Percentiles rank a stretch among this genome's conserved stretches.
These are phyloP conservation scores for Quadroppia sp. DNA, from an alignment of 2,888 invertebrate genomes.

Conservation along the genomic window DNA sequence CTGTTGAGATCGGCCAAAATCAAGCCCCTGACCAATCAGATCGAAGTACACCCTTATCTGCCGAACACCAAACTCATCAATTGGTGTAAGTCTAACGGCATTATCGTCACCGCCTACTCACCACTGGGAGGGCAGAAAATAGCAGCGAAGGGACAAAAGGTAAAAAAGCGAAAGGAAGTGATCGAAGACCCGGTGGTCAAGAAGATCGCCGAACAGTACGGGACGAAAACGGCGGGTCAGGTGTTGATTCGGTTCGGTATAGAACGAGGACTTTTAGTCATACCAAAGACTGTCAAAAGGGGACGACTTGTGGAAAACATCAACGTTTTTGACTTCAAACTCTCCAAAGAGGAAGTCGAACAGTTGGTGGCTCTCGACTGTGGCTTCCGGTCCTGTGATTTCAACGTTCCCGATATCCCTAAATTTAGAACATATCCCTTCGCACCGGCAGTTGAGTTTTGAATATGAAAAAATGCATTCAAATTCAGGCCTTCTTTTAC, in stretches of 20 bases:
- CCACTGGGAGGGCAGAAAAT: conserved; percentile 71
- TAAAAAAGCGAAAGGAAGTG: conserved; percentile 62
- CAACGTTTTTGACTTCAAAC: conserved; percentile 67
- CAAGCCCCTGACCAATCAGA: conserved; percentile 50
- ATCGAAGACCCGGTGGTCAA: conserved; percentile 64
- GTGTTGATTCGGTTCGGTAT: conserved; percentile 61
- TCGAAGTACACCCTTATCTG: conserved; percentile 74
- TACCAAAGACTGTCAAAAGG: conserved; percentile 79
- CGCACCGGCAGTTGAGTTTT: too few relatives aligned
- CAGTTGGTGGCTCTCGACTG: conserved; percentile 67
- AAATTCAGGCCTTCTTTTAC: too few relatives aligned
- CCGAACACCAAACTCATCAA: conserved; percentile 60
- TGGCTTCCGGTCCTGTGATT: conserved; percentile 55
- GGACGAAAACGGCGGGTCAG: conserved; percentile 63
- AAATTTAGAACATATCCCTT: background rate
- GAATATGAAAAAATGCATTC: too few relatives aligned
- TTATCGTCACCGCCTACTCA: conserved; percentile 70
- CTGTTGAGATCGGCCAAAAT: conserved; percentile 59
- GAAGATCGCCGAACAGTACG: conserved; percentile 63
- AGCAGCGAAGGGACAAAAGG: conserved; percentile 55
- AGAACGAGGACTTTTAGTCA: conserved; percentile 68
- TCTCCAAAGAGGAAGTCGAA: conserved; percentile 64
- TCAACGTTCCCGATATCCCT: background rate
- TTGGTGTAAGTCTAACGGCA: conserved; percentile 61
- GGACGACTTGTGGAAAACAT: conserved; percentile 68